Evolutionary conservation across 2,888 invertebrate species (phyloP).

Genomic region (Agrotis ipsilon): DNA sequence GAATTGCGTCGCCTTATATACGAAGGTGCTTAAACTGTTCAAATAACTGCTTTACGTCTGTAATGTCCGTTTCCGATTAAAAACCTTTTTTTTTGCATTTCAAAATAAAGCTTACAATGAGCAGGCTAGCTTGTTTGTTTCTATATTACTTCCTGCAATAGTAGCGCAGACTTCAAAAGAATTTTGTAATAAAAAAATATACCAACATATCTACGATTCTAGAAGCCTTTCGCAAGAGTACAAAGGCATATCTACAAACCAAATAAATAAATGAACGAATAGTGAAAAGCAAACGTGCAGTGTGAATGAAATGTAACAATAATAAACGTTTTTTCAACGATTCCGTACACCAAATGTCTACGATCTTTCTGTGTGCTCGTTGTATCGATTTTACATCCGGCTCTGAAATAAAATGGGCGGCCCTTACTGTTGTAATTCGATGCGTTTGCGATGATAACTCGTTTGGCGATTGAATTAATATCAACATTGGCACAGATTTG

Average conservation of each 20-base stretch:
- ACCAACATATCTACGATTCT: too few relatives aligned
- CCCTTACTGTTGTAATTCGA: constrained; percentile 68
- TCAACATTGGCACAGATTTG: constrained; percentile 31
- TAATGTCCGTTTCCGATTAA: background rate
- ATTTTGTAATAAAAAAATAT: background rate
- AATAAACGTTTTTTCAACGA: constrained; percentile 73
- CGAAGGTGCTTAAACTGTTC: too few relatives aligned
- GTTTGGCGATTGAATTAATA: constrained; percentile 6
- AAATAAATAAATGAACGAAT: constrained; percentile 53
- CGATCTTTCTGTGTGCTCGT: constrained; percentile 82
- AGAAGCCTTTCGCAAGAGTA: constrained; percentile 32
- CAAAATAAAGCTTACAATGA: background rate
- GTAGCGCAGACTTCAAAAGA: background rate
- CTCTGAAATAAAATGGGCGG: constrained; percentile 80
- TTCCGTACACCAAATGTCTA: constrained; percentile 75
- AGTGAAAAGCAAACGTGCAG: constrained; percentile 48
- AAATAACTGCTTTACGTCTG: too few relatives aligned
- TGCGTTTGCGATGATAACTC: constrained; percentile 58
- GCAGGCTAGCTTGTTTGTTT: background rate
- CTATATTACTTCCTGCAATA: background rate
- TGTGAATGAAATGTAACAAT: constrained; percentile 59
- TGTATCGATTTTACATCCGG: constrained; percentile 89
- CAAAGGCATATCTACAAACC: constrained; percentile 40
- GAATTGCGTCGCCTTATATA: too few relatives aligned
- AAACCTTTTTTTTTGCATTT: background rate